These are phyloP conservation scores for Epizoanthus stellaris DNA, from an alignment of 92 coral and sea anemone genomes.

Conservation along the genomic window DNA sequence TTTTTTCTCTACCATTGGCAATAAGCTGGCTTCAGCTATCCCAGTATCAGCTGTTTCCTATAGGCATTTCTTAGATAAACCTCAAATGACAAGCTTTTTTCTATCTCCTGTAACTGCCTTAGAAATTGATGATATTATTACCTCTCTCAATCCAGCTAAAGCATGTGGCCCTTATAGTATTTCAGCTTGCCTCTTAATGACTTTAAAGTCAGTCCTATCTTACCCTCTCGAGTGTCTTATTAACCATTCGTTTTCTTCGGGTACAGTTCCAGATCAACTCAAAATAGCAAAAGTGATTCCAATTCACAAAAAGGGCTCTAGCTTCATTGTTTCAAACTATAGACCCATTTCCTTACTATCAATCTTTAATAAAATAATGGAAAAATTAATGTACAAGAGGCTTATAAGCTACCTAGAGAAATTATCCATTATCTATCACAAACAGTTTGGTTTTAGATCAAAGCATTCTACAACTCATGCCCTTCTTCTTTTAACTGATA, in stretches of 20 bases:
- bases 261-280: slow-evolving; percentile 11
- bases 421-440: no score
- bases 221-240: not conserved
- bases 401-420: slow-evolving; percentile 29
- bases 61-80: not conserved
- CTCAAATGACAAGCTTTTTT: not conserved
- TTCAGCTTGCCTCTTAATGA: not conserved
- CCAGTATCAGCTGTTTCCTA: not conserved
- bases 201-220: not conserved
- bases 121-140: not conserved
- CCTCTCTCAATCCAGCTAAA: not conserved
- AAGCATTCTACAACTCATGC: no score
- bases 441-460: no score
- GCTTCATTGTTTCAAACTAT: not conserved
- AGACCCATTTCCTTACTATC: slow-evolving; percentile 3
- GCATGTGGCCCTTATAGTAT: not conserved
- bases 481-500: no score
- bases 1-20: slow-evolving; percentile 3
- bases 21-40: not conserved
- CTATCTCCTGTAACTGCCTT: not conserved
- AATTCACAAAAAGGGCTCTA: slow-evolving; percentile 6
- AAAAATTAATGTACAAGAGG: slow-evolving; percentile 10
- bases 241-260: not conserved
- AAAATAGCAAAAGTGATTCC: slow-evolving; percentile 20
- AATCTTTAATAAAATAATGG: not conserved